Base-by-base conservation (phyloP, 2,113 vertebrate genomes). In the Emydocephalus ijimae region DNA sequence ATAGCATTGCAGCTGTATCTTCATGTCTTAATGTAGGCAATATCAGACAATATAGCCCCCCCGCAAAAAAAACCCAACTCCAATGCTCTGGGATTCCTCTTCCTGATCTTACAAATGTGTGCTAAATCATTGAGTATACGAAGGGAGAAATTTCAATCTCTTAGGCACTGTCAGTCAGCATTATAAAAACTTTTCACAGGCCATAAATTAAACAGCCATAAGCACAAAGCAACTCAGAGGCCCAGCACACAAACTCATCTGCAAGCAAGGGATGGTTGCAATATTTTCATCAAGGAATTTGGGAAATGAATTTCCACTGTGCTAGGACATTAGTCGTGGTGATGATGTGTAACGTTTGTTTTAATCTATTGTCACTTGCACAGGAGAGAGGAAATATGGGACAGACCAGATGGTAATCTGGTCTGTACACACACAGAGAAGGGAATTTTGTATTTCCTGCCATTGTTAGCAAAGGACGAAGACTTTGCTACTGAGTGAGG, bases 381-480 rank as follows among this genome's bases (percentile, higher is more conserved):
- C 89, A 96, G 86, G 92, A 95, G 95, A 97, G 95, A 97, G 97
- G 97, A 98, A 97, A 95, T 95, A 94, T 95, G 94, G 96, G 97
- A 95, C 97, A 96, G 96, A 96, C 97, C 96, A 97, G 94, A 95
- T 96, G 96, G 93, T 90, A 95, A 91, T 94, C 90, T 96, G 89
- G 74, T 43, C 52, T 95, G 91, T 97, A 94, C 95, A 93, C 88
- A 93, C 88, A 94, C 96, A 95, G 52, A 21, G 93, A 94, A 92
- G 94, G 95, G 97, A 64, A 97, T 94, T 96, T 95, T 95, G 95
- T 96, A 81, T 96, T 98, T 98, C 97, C 97, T 96, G 94, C 94
- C 10, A 97, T 98, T 98, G 97, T 98, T 95, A 94, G 88, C 86
- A 92, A 95, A 95, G 96, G 96, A 95, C 94, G 96, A 93, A 89